Evolutionary conservation across 2,113 vertebrate species (phyloP), one percentile per base, ranked within the genome.

Genomic region (Chelonoidis abingdonii): DNA sequence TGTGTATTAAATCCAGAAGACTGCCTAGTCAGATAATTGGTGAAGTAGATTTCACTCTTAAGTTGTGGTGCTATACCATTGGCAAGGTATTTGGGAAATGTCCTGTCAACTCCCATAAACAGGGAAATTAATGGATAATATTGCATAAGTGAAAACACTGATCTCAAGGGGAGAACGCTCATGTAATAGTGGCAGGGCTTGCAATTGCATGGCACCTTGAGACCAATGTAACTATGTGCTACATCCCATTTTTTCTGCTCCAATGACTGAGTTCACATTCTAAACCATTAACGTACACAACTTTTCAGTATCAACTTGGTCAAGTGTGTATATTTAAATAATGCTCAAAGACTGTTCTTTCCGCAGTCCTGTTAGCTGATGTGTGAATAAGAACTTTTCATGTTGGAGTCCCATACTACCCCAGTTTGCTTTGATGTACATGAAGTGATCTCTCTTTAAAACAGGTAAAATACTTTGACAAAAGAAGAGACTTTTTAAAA

Each of bases 391-490:
- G n/a, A 44, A 29, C 10, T 47, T 44, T 47, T 47, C 50, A 80
- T 47, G 31, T 84, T 65, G 24, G 47, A 78, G 12, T 25, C 3
- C 24, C 2, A 21, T 85, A 35, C 25, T 62, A 4, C 59, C 11
- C 21, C 90, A 0, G 1, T 87, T 86, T 90, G 3, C 93, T 92
- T 35, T 62, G 22, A 65, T 17, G 0, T 82, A 22, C 0, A 6
- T 93, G 80, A 93, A n/a, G 56, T 0, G 2, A 93, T 95, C 93
- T 56, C 95, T 14, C 96, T 91, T 95, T 81, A 78, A 47, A 88
- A 94, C 98, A 99, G 99, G 99, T 99, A 90, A 99, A 99, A 90
- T 98, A 99, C 92, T 99, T 99, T 93, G 93, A 97, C 94, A 99
- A 98, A 98, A 98, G 99, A 98, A 99, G 99, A 98, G 99, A 99